Conservation (phyloP, 2,797 vertebrate genomes). For the Danio choprae region DNA sequence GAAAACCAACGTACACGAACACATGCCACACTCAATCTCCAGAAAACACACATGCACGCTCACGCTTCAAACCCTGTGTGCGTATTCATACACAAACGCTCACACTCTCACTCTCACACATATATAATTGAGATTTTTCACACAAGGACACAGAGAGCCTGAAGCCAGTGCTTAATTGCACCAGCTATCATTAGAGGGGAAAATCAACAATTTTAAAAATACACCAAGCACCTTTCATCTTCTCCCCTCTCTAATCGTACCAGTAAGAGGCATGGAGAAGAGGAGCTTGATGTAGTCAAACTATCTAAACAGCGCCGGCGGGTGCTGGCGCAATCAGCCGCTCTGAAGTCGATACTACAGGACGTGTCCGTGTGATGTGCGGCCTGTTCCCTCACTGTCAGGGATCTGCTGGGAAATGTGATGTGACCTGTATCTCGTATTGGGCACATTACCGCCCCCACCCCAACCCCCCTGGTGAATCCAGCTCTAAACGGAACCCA, state of each 20-base stretch:
- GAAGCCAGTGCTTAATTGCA: conserved; percentile 82
- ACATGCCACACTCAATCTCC: conserved; percentile 52
- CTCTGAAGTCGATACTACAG: conserved; percentile 77
- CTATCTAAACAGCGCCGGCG: conserved; percentile 82
- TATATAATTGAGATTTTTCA: conserved; percentile 78
- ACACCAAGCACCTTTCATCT: conserved; percentile 83
- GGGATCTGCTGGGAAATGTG: conserved; percentile 70
- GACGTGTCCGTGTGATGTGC: conserved; percentile 71
- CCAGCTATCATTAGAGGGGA: conserved; percentile 81
- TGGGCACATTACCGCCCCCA: conserved; percentile 71
- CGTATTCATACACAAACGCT: conserved; percentile 43
- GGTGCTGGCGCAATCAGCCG: conserved; percentile 75
- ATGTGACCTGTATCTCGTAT: conserved; percentile 73
- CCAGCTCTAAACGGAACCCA: conserved; percentile 65
- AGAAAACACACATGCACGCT: conserved; percentile 36
- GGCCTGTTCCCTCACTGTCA: conserved; percentile 68
- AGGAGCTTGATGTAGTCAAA: conserved; percentile 80
- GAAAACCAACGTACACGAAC: conserved; percentile 37
- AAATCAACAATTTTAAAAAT: conserved; percentile 87
- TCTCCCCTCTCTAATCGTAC: conserved; percentile 77
- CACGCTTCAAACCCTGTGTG: conserved; percentile 34
- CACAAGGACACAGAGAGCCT: conserved; percentile 81
- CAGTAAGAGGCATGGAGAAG: conserved; percentile 79
- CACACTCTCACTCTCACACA: conserved; percentile 64
- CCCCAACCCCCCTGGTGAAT: conserved; percentile 73